Evolutionary conservation across 35 echinoderm and acorn worm genomes (phyloP).

Genomic region (Ophiothrix spiculata): DNA sequence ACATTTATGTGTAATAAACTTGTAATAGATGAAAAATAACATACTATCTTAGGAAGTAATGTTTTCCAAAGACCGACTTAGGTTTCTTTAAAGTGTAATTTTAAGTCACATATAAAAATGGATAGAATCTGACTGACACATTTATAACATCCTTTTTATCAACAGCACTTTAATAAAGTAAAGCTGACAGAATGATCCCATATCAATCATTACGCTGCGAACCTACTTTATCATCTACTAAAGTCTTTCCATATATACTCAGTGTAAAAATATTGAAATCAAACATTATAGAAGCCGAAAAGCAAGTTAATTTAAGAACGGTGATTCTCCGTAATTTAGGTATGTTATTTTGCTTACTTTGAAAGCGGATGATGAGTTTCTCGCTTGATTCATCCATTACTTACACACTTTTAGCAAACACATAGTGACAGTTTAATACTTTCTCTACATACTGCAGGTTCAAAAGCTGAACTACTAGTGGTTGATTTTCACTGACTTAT

Average conservation of each 20-base stretch:
- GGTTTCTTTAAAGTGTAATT: too few species aligned
- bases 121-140: background rate
- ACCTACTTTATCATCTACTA: background rate
- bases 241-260: background rate
- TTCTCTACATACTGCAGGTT: background rate
- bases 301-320: background rate
- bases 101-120: background rate
- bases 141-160: background rate
- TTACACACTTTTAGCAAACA: background rate
- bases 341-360: background rate
- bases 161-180: background rate
- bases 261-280: background rate
- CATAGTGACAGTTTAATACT: constrained; percentile 9
- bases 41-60: too few species aligned
- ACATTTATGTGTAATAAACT: too few species aligned
- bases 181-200: background rate
- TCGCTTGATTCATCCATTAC: constrained; percentile 11
- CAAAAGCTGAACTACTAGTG: background rate
- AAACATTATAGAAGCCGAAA: background rate
- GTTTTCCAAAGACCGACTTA: too few species aligned
- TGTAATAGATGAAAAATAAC: too few species aligned
- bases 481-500: background rate
- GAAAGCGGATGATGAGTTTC: background rate
- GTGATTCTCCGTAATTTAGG: background rate
- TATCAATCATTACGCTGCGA: background rate